Evolutionary conservation across 2,113 vertebrate genomes (phyloP).

Genomic region (Elachura formosa): DNA sequence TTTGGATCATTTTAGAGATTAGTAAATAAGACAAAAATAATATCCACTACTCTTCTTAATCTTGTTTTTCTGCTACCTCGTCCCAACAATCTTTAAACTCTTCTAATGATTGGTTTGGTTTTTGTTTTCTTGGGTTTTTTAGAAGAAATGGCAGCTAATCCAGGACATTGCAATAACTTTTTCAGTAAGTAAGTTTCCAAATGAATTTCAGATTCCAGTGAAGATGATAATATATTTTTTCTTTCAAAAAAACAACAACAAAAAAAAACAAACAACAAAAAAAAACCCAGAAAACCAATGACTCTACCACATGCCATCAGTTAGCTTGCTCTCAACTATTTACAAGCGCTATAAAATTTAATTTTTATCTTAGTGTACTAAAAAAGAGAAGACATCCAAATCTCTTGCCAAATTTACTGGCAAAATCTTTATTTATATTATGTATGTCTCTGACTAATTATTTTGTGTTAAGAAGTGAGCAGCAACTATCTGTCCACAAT

Average conservation of each 20-base stretch:
- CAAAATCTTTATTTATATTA: not conserved
- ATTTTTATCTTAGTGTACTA: not conserved
- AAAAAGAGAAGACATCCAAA: not conserved
- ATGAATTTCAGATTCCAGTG: not conserved
- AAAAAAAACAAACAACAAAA: not conserved
- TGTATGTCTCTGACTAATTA: not conserved
- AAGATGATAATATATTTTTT: not conserved
- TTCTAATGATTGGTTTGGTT: not conserved
- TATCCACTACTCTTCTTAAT: not conserved
- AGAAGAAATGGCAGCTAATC: not conserved
- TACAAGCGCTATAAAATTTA: not conserved
- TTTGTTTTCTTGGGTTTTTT: not conserved
- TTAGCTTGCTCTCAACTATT: not conserved
- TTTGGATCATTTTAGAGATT: not conserved
- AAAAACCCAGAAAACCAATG: accelerated
- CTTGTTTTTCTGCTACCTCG: not conserved
- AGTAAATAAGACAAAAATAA: not conserved
- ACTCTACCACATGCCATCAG: not conserved
- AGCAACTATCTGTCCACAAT: not conserved
- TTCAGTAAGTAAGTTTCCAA: not conserved
- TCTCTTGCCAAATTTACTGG: not conserved
- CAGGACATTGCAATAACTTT: not conserved
- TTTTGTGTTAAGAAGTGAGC: not conserved
- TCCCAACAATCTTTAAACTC: not conserved
- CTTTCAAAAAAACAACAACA: not conserved